Percentiles rank a stretch among this genome's conserved stretches.
Evolutionary conservation across 2,888 invertebrate species (phyloP).

Genomic region (Iselma pallidipennis): DNA sequence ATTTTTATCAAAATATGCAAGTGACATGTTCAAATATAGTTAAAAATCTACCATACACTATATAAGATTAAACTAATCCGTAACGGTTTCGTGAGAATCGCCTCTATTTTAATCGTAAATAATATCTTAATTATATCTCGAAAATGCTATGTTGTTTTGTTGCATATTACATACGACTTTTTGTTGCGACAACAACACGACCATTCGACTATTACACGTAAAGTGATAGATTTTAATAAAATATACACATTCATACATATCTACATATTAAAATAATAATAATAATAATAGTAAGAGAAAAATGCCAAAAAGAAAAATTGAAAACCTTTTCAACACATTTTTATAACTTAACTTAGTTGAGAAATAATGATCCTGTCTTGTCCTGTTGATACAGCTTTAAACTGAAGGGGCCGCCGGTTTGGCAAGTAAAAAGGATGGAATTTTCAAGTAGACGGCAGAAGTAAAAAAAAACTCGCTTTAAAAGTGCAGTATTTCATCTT

Average conservation of each 20-base stretch:
- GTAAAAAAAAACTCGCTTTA: conserved; percentile 30
- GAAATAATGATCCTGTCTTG: conserved; percentile 1
- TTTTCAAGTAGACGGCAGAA: conserved; percentile 24
- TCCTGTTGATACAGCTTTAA: conserved; percentile 1
- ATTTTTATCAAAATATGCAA: conserved; percentile 23
- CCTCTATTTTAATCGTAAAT: conserved; percentile 19
- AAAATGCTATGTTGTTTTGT: conserved; percentile 8
- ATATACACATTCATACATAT: not conserved
- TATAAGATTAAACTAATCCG: conserved; percentile 23
- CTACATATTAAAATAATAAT: not conserved
- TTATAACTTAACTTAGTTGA: not conserved
- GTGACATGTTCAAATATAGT: conserved; percentile 26
- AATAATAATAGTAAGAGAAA: not conserved
- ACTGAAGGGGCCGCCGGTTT: conserved; percentile 2
- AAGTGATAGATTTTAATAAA: not conserved
- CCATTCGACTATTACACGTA: not conserved
- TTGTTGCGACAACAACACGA: not conserved
- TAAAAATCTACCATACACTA: conserved; percentile 22
- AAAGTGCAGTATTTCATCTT: conserved; percentile 41
- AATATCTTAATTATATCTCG: conserved; percentile 27
- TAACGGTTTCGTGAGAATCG: conserved; percentile 27
- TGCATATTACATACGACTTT: not conserved
- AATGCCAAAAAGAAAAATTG: conserved; percentile 2
- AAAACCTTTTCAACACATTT: conserved; percentile 4
- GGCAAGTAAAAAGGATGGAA: conserved; percentile 27